These are phyloP conservation scores for Oryzias sinensis DNA, from an alignment of 2,797 vertebrate genomes.

Conservation along the genomic window DNA sequence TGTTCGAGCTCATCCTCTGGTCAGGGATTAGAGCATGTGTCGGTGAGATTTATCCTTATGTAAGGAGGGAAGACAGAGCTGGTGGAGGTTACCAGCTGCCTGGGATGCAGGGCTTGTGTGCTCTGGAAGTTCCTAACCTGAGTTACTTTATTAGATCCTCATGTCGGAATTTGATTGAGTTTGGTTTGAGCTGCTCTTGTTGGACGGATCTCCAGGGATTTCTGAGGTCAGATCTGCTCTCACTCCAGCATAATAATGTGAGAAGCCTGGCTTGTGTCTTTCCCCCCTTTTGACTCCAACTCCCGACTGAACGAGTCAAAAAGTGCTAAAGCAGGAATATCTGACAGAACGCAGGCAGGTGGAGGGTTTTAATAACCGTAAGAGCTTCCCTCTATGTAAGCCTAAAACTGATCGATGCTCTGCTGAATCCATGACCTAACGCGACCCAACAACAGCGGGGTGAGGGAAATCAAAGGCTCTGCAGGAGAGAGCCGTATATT, in stretches of 20 bases:
- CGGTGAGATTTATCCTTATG: constrained; percentile 58
- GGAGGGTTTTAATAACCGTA: constrained; percentile 45
- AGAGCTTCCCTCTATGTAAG: constrained; percentile 45
- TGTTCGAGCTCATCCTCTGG: constrained; percentile 53
- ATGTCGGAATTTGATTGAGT: constrained; percentile 39
- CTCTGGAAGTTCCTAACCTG: background rate
- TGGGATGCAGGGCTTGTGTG: background rate
- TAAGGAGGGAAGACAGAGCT: constrained; percentile 49
- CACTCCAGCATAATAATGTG: constrained; percentile 34
- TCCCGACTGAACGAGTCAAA: constrained; percentile 31
- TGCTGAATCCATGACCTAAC: constrained; percentile 41
- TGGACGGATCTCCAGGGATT: constrained; percentile 34
- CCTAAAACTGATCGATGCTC: constrained; percentile 21
- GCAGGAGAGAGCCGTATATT: constrained; percentile 44
- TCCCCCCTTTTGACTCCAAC: constrained; percentile 9
- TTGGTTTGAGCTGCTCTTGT: constrained; percentile 13
- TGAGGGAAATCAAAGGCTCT: constrained; percentile 48
- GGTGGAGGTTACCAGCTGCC: constrained; percentile 28
- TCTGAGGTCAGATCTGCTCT: constrained; percentile 42
- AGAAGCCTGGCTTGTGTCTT: constrained; percentile 47
- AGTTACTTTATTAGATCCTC: constrained; percentile 39
- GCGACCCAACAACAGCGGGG: constrained; percentile 24
- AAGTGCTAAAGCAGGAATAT: constrained; percentile 37
- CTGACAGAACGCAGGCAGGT: constrained; percentile 40
- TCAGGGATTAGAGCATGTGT: constrained; percentile 58